phyloP scores from a whole-genome alignment of 2,888 invertebrate genomes.

The Oxycera nigricornis region DNA sequence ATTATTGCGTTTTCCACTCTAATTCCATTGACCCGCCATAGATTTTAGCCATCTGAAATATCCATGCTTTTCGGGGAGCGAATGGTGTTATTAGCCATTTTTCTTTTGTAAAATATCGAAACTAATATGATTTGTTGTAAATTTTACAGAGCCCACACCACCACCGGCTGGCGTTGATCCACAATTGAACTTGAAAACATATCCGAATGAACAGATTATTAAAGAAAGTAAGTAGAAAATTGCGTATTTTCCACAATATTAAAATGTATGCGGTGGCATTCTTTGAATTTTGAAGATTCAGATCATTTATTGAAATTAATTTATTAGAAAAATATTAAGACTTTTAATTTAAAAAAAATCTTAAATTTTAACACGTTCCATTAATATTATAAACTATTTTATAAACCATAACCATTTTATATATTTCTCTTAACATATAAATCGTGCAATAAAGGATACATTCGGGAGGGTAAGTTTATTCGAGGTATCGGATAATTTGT shows the following conservation, averaged over 20 bases:
- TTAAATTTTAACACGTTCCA: neutral
- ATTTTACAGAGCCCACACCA: slow-evolving; percentile 45
- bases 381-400: neutral
- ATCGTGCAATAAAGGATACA: slow-evolving; percentile 57
- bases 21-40: too few relatives aligned
- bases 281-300: too few relatives aligned
- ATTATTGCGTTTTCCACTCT: too few relatives aligned
- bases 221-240: slow-evolving; percentile 78
- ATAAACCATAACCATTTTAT: slow-evolving; percentile 7
- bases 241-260: neutral
- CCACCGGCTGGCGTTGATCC: slow-evolving; percentile 49
- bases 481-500: neutral
- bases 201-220: slow-evolving; percentile 78
- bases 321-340: neutral
- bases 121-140: neutral
- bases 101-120: too few relatives aligned
- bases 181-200: slow-evolving; percentile 74
- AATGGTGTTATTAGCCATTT: too few relatives aligned
- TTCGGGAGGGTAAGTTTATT: slow-evolving; percentile 62
- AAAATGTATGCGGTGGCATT: too few relatives aligned
- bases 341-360: neutral
- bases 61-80: too few relatives aligned
- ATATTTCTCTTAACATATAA: slow-evolving; percentile 20
- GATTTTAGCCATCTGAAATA: too few relatives aligned
- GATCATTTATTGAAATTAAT: too few relatives aligned